phyloP scores from a whole-genome alignment of 2,797 vertebrate genomes.

The Lophotriccus pileatus region DNA sequence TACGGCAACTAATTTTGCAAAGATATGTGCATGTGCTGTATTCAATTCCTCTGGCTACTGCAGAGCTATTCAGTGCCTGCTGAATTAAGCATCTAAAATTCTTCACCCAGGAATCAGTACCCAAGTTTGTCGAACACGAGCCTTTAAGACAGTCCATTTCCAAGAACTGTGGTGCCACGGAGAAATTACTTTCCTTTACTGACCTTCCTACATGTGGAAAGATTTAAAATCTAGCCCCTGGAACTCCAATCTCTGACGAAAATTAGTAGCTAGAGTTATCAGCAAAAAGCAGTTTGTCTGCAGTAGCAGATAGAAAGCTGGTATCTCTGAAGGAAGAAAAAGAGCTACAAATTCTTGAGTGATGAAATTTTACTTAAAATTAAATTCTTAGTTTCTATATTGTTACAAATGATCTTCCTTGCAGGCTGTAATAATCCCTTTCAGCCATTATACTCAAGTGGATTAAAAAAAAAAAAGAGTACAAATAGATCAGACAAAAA shows the following conservation, averaged over 20 bases:
- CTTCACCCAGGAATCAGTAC: background rate
- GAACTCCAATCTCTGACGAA: slow-evolving; percentile 30
- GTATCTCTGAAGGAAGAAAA: slow-evolving; percentile 9
- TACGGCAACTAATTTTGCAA: background rate
- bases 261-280: slow-evolving; percentile 49
- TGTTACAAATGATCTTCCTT: background rate
- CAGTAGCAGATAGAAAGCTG: background rate
- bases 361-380: slow-evolving; percentile 11
- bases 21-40: background rate
- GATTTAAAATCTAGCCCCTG: slow-evolving; percentile 16
- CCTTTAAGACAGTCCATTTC: background rate
- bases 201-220: slow-evolving; percentile 4
- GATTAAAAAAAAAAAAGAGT: background rate
- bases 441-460: background rate
- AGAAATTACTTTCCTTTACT: background rate
- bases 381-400: background rate
- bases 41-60: background rate
- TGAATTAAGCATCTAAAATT: background rate
- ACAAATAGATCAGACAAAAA: background rate
- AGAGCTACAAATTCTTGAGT: background rate
- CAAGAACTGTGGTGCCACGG: background rate
- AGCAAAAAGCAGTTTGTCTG: slow-evolving; percentile 30
- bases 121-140: rapidly evolving
- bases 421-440: background rate
- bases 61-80: background rate